Evolutionary conservation across 2,797 vertebrate species (phyloP).

Genomic region (Chiloscyllium punctatum): DNA sequence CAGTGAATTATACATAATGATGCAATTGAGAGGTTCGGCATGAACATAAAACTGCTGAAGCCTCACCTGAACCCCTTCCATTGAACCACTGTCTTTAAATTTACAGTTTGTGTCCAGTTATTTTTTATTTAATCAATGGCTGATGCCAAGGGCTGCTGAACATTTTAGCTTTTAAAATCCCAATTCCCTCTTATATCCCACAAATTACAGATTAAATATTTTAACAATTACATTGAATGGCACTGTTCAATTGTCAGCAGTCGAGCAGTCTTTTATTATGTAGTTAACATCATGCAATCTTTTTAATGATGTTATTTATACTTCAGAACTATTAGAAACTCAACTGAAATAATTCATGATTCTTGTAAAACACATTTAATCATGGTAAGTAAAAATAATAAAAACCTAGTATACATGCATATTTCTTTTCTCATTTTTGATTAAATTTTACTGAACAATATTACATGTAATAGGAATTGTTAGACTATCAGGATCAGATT

Average conservation of each 20-base stretch:
- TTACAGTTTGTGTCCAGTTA: not conserved
- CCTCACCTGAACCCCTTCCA: not conserved
- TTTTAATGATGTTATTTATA: not conserved
- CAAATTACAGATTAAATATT: conserved; percentile 3
- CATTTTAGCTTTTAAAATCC: not conserved
- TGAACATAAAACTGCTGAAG: not conserved
- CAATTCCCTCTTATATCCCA: not conserved
- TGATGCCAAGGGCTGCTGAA: not conserved
- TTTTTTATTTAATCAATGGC: not conserved
- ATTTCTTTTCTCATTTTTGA: not conserved
- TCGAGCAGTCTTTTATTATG: not conserved
- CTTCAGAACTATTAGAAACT: not conserved
- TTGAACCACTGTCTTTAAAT: not conserved
- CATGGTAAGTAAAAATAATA: not conserved
- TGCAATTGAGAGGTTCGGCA: not conserved
- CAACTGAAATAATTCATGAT: conserved; percentile 22
- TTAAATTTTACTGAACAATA: not conserved
- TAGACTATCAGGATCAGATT: not conserved
- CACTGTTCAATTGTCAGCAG: not conserved
- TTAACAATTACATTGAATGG: conserved; percentile 17
- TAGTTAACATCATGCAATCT: not conserved
- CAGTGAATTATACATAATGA: conserved; percentile 24
- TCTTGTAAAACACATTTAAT: not conserved
- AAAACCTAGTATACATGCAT: not conserved
- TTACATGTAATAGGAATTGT: not conserved